These are phyloP conservation scores for Poecilus cupreus DNA, from an alignment of 2,888 invertebrate species.

Conservation along the genomic window DNA sequence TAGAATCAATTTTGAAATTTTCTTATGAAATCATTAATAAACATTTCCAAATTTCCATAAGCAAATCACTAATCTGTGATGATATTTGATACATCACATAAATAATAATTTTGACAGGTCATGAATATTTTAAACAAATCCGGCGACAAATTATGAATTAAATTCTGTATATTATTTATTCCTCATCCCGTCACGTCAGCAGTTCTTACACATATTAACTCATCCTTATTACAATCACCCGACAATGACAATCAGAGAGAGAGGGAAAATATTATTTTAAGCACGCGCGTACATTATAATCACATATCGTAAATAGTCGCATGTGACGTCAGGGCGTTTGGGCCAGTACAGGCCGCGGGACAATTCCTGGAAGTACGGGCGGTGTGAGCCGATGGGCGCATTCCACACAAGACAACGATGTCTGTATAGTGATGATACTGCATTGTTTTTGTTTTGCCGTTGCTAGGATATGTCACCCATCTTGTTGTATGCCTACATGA, in stretches of 20 bases:
- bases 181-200: conserved; percentile 10
- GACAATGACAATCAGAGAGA: conserved; percentile 9
- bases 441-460: conserved; percentile 42
- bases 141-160: neutral
- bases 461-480: conserved; percentile 47
- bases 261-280: neutral
- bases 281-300: conserved; percentile 48
- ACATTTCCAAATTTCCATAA: conserved; percentile 10
- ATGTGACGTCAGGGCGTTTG: neutral
- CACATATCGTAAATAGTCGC: conserved; percentile 31
- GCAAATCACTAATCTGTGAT: neutral
- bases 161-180: neutral
- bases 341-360: conserved; percentile 16
- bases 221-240: conserved; percentile 27
- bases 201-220: conserved; percentile 38
- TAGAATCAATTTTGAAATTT: no score
- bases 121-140: conserved; percentile 33
- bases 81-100: conserved; percentile 23
- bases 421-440: conserved; percentile 44
- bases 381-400: conserved; percentile 34
- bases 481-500: conserved; percentile 34
- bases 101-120: conserved; percentile 29
- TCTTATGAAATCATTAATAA: neutral
- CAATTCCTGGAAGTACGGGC: conserved; percentile 40
- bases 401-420: conserved; percentile 38